Base-by-base conservation (phyloP, 2,888 invertebrate genomes). In the Pherbina coryleti region DNA sequence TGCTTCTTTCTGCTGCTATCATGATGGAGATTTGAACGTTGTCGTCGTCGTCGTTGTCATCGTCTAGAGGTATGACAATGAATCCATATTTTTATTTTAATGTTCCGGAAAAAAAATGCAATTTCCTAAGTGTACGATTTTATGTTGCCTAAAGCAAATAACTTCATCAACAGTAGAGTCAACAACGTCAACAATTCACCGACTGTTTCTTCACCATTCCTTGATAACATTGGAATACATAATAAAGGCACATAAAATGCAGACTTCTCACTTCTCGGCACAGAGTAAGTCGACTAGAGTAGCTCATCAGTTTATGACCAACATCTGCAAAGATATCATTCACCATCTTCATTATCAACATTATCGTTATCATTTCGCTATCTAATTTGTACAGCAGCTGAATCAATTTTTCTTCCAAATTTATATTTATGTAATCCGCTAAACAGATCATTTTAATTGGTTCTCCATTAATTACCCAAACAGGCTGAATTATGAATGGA, bases 51-150 rank as follows among this genome's bases (percentile, higher is more conserved):
- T 28, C 62, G 25, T 62, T 17, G n/a, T 31, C 25, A n/a, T 31
- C 55, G 31, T n/a, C 31, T n/a, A 8, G n/a, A 8, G 57, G 22
- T 17, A 62, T 44, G 31, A 53, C 79, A 66, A 69, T 78, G 82
- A 80, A 83, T 83, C 83, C 85, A 82, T 83, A 84, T 72, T 8
- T 37, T 66, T 83, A 82, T 85, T 86, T 86, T 85, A 82, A 86
- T 87, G 85, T 81, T 81, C 82, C 84, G 84, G 81, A 84, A 87
- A 82, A 87, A 85, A 82, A 87, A 85, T 83, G 84, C 84, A 87
- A 86, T 87, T 86, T 86, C 85, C 82, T 77, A 44, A 55, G 28
- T 73, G 34, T n/a, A 53, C 31, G 17, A 37, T 57, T 66, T 67
- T 75, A 66, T 55, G 37, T 51, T 28, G 37, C 19, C 9, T 44